phyloP scores from a whole-genome alignment of 2,113 vertebrate species.

The Accipiter virgatus region DNA sequence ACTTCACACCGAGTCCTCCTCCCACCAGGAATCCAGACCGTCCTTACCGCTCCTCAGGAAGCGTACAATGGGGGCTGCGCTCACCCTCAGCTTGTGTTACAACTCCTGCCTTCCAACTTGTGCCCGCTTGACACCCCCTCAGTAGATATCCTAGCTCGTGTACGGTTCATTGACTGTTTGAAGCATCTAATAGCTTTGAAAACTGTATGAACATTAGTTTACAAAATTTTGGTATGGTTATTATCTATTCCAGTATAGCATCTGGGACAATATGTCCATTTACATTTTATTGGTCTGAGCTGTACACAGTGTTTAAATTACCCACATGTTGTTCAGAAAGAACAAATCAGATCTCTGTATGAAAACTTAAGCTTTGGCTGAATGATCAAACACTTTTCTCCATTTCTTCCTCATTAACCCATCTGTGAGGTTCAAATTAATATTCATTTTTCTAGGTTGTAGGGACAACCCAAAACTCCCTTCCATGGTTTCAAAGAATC shows the following conservation, averaged over 20 bases:
- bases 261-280: not conserved
- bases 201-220: not conserved
- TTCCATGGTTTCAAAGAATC: not conserved
- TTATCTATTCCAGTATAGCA: not conserved
- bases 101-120: not conserved
- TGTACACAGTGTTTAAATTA: not conserved
- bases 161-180: not conserved
- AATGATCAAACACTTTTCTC: not conserved
- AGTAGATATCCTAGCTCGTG: not conserved
- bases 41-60: not conserved
- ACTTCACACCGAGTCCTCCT: not conserved
- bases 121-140: not conserved
- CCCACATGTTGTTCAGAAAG: not conserved
- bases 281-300: not conserved
- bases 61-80: not conserved
- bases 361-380: not conserved
- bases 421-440: not conserved
- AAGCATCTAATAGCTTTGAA: not conserved
- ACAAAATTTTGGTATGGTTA: not conserved
- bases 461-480: not conserved
- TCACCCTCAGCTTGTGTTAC: not conserved
- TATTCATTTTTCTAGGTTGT: not conserved
- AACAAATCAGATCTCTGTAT: not conserved
- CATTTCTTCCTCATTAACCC: not conserved
- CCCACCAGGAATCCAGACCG: not conserved